These are phyloP conservation scores for Equus quagga DNA, from an alignment of 2,113 vertebrate species.

Conservation along the genomic window DNA sequence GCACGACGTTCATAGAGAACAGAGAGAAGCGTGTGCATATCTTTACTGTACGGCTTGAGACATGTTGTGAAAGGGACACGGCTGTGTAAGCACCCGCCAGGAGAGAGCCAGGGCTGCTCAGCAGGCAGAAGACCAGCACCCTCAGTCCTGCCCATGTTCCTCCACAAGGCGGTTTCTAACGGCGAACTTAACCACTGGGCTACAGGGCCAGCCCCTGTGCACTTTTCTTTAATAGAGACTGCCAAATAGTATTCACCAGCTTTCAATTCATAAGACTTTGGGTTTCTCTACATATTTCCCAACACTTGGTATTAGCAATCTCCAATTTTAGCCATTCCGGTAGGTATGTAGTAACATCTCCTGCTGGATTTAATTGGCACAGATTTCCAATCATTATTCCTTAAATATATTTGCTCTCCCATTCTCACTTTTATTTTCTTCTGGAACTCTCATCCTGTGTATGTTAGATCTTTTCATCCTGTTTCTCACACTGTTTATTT, in stretches of 20 bases:
- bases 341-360: background rate
- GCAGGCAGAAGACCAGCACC: background rate
- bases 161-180: background rate
- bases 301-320: background rate
- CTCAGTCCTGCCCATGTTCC: background rate
- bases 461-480: background rate
- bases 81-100: too few species aligned
- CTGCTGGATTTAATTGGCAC: too few species aligned
- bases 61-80: too few species aligned
- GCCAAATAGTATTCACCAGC: background rate
- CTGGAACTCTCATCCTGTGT: background rate
- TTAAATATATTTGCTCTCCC: background rate
- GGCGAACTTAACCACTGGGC: too few species aligned
- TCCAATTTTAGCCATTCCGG: background rate
- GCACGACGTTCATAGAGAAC: accelerated
- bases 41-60: background rate
- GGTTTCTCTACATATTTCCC: too few species aligned
- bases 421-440: background rate
- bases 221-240: background rate
- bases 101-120: background rate
- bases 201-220: too few species aligned
- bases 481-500: background rate
- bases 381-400: background rate
- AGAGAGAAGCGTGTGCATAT: background rate
- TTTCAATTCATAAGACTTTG: accelerated